Conservation (phyloP, 30 jellyfish, hydroid and myxozoan species). For the Rhopilema esculentum region DNA sequence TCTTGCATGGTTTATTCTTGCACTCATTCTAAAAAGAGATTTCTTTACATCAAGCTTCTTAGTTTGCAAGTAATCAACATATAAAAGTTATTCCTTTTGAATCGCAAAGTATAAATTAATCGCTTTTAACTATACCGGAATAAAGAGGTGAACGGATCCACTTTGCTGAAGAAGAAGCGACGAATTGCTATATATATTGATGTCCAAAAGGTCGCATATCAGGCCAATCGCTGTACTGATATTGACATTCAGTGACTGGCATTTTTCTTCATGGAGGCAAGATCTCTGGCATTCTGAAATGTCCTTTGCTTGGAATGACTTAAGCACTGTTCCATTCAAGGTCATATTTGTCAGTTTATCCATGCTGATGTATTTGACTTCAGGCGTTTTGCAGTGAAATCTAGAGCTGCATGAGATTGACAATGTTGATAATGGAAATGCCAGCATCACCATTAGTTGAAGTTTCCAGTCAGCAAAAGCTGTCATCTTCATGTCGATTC, state of each 20-base stretch:
- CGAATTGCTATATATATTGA: slow-evolving; percentile 9
- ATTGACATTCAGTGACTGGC: slow-evolving; percentile 38
- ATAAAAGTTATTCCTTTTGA: not conserved
- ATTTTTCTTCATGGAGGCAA: slow-evolving; percentile 19
- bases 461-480: too few species aligned
- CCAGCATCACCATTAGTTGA: too few species aligned
- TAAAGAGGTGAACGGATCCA: slow-evolving; percentile 31
- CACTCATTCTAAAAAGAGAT: slow-evolving; percentile 15
- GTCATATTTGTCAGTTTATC: not conserved
- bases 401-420: slow-evolving; percentile 39
- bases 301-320: not conserved
- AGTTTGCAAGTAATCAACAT: not conserved
- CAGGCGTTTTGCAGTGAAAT: slow-evolving; percentile 29
- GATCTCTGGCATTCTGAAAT: slow-evolving; percentile 13
- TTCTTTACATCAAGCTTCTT: not conserved
- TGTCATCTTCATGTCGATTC: too few species aligned
- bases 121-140: slow-evolving; percentile 11
- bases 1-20: slow-evolving; percentile 33
- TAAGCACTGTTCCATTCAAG: slow-evolving; percentile 34
- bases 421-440: too few species aligned
- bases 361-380: slow-evolving; percentile 28
- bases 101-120: not conserved
- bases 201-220: slow-evolving; percentile 22
- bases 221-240: not conserved
- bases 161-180: slow-evolving; percentile 3